These are phyloP conservation scores for Spea bombifrons DNA, from an alignment of 2,113 vertebrate species.

Conservation along the genomic window DNA sequence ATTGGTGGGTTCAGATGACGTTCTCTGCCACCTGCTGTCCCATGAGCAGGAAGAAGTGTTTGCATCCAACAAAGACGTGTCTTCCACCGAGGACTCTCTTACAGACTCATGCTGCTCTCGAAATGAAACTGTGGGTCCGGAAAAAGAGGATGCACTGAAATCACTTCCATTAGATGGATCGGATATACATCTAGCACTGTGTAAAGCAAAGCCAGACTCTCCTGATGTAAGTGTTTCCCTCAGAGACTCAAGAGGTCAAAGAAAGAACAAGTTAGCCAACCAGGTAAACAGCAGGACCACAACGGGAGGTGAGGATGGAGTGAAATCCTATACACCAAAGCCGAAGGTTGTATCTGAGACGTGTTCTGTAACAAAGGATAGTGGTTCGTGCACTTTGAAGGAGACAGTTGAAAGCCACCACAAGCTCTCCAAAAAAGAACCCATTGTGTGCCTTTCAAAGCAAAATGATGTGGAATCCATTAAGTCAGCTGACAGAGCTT, in stretches of 20 bases:
- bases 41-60: conserved; percentile 38
- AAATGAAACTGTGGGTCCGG: not conserved
- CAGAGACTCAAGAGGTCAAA: not conserved
- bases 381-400: conserved; percentile 31
- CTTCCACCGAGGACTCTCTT: not conserved
- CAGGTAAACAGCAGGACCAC: conserved; percentile 21
- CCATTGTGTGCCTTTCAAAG: conserved; percentile 52
- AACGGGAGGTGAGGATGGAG: conserved; percentile 33
- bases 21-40: conserved; percentile 46
- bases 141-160: conserved; percentile 45
- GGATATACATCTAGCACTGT: conserved; percentile 15
- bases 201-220: conserved; percentile 41
- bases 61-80: not conserved
- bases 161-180: not conserved
- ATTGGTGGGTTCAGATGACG: fast-evolving
- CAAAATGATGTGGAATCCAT: conserved; percentile 27
- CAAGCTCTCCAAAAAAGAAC: conserved; percentile 55
- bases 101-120: not conserved
- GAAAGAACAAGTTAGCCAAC: not conserved
- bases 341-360: conserved; percentile 58
- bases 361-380: conserved; percentile 57
- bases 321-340: conserved; percentile 47
- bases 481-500: conserved; percentile 62
- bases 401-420: conserved; percentile 49
- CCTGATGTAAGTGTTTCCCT: conserved; percentile 8